Conservation (phyloP, 2,797 vertebrate genomes). For the Tarsius wallacei region DNA sequence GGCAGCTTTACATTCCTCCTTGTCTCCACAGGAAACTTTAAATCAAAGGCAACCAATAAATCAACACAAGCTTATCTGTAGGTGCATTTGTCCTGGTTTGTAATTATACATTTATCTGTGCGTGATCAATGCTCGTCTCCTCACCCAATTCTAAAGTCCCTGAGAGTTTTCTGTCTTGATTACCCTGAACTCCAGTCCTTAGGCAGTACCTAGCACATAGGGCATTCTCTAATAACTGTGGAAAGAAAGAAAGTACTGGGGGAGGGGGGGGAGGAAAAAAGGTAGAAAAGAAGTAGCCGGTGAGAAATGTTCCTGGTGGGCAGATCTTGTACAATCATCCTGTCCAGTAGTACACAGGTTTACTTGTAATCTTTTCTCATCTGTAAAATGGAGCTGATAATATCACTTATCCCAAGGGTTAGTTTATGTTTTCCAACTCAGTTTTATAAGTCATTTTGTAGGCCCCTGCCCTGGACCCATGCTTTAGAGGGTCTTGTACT, state of each 20-base stretch:
- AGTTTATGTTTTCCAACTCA: neutral
- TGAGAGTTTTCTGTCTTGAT: neutral
- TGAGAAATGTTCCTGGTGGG: neutral
- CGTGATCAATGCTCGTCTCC: neutral
- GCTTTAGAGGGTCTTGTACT: neutral
- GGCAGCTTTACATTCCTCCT: neutral
- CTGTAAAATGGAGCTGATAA: neutral
- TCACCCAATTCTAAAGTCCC: neutral
- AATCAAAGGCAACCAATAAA: constrained; percentile 43
- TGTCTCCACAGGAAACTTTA: constrained; percentile 43
- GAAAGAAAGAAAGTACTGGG: neutral
- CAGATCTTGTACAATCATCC: neutral
- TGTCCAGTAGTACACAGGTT: neutral
- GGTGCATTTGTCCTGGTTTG: neutral
- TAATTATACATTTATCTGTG: neutral
- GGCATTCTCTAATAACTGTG: neutral
- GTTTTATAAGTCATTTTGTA: neutral
- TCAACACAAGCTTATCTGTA: neutral
- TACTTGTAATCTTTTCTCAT: neutral
- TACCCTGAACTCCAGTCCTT: neutral
- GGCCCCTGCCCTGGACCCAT: neutral
- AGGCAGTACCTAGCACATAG: neutral
- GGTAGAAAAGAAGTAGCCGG: neutral
- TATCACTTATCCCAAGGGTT: neutral
- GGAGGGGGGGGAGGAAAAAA: neutral